Base-by-base conservation (phyloP, 2,113 vertebrate genomes). In the Chaetorhynchus papuensis region DNA sequence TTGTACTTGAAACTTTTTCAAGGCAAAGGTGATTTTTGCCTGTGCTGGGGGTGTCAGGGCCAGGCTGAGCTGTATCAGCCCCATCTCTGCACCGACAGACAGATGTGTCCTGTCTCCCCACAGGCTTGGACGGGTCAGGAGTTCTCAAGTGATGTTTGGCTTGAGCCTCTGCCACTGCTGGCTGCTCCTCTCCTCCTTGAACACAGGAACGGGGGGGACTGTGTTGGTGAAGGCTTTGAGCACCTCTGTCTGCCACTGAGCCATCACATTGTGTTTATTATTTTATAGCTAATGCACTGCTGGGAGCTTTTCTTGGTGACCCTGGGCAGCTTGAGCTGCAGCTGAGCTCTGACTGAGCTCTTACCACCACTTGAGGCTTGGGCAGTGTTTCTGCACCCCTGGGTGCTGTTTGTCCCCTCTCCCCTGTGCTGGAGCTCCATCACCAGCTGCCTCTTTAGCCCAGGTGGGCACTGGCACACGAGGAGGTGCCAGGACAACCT, bases 391-490 rank as follows among this genome's bases (percentile, higher is more conserved):
- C 60, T 96, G 60, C 30, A 3, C 2, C 42, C 6, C 33, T 37
- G 69, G 45, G 33, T 74, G 22, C 37, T 35, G 10, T 47, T n/a
- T 47, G 20, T 39, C 9, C 7, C 3, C 11, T 47, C 15, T 47
- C 13, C 31, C 16, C 42, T 20, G n/a, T n/a, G 5, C 60, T 81
- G 83, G 12, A 56, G 39, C 75, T 69, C 10, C 24, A 5, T 27
- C 9, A 0, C 4, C 60, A 42, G 65, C 4, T 54, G 39, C 20
- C 41, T 31, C 24, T 50, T 41, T 0, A 80, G 57, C 83, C 42
- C 33, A 11, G 41, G 56, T 15, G 41, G 42, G 72, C n/a, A 0
- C 6, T 50, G 72, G 44, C 44, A 5, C 23, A 3, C 0, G 8
- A 39, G 31, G 8, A 9, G 7, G 20, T 30, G 53, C 63, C 63